Base-by-base conservation (phyloP, 53 echinoderm and acorn worm species). In the Hippasteria phrygiana region DNA sequence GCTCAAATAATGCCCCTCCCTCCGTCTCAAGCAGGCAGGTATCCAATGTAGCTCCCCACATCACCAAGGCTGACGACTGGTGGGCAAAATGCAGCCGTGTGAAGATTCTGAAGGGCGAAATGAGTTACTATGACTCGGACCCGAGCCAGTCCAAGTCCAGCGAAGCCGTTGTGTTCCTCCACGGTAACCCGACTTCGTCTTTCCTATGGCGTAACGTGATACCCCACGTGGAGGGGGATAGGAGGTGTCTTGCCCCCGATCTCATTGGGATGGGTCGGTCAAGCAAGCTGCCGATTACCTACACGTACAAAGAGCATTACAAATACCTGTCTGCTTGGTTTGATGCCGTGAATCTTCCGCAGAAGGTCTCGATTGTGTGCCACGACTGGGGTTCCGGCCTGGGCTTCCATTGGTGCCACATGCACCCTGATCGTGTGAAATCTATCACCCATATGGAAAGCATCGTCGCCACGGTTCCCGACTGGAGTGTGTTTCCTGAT, bases 311-410 rank as follows among this genome's bases (percentile, higher is more conserved):
- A 36, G 95, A 94, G 14, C 95, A 94, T 20, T 94, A 93, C 77
- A 78, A 66, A 27, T 94, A 94, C 54, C 90, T 94, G 36, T 92
- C 90, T 38, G 73, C 77, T 5, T 94, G 94, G 94, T 92, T 94
- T 53, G 88, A 94, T 14, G 66, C 95, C 2, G 75, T 94, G 0
- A 66, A 83, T 36, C 78, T 94, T 11, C 93, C 92, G 13, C 71
- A 75, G n/a, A 94, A 94, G 73, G 90, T 94, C 43, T 93, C 87
- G 24, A 88, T 95, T n/a, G 90, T 95, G 8, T 89, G 93, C 27
- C 93, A 95, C 67, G 95, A 93, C 34, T 95, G 95, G 95, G 95
- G 95, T 14, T 95, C 95, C 7, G 95, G 87, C 6, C 80, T 95
- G 24, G 93, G 93, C 37, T 88, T 95, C 54, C 93, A 97, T 75